phyloP scores from a whole-genome alignment of 2,797 vertebrate species.

The Pseudomugil gertrudae region DNA sequence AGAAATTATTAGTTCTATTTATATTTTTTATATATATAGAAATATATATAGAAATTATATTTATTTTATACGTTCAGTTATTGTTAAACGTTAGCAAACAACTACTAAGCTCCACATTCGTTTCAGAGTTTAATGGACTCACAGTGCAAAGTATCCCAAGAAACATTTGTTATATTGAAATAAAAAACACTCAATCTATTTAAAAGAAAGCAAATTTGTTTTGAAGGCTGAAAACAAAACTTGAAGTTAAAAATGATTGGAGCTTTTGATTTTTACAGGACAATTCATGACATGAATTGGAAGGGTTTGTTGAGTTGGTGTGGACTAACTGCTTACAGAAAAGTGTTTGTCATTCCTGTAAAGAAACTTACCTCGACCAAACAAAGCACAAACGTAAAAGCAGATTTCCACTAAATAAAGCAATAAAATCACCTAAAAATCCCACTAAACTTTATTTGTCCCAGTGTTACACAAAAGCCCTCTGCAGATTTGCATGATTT shows the following conservation, averaged over 20 bases:
- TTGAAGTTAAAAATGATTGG: background rate
- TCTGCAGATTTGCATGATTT: slow-evolving; percentile 68
- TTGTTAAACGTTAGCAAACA: background rate
- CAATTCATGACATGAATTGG: background rate
- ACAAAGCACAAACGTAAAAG: slow-evolving; percentile 44
- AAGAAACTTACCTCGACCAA: slow-evolving; percentile 12
- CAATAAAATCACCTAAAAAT: slow-evolving; percentile 21
- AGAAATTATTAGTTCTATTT: no score
- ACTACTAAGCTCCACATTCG: background rate
- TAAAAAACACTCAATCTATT: background rate
- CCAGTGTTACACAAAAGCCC: slow-evolving; percentile 20
- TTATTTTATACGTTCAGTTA: background rate
- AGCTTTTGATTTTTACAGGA: background rate
- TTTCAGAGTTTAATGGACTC: background rate
- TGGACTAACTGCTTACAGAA: background rate
- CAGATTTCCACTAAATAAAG: slow-evolving; percentile 30
- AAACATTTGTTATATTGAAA: background rate
- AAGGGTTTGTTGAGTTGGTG: slow-evolving; percentile 3
- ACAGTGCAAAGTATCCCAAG: background rate
- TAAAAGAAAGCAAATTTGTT: background rate
- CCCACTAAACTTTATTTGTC: slow-evolving; percentile 13
- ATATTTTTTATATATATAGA: background rate
- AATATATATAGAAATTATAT: no score
- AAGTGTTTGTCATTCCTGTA: background rate
- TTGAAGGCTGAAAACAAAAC: background rate